Base-by-base conservation (phyloP, 2,113 vertebrate species). In the Nannobrachium achirus region DNA sequence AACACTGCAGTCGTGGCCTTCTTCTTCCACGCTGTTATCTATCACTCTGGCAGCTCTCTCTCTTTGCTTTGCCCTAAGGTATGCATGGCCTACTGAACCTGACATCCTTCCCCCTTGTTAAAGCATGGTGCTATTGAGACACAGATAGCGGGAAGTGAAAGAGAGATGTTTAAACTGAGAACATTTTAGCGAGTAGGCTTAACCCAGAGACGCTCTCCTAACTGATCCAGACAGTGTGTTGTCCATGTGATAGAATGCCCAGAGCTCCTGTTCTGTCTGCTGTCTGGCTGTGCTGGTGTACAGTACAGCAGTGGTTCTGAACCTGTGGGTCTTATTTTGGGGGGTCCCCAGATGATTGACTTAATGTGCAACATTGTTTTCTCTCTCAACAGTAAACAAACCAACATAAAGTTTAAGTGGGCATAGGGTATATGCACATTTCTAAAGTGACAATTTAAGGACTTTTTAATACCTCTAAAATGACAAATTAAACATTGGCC, bases 21-120 rank as follows among this genome's bases (percentile, higher is more conserved):
- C 11, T 57, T 2, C 4, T n/a, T 63, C n/a, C 15, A 14, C 53
- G 19, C 44, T 41, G 41, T 50, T 66, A 46, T 40, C 62, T 53
- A 41, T 64, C 44, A 60, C 56, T 68, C 65, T 63, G 65, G 49
- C 18, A 3, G 41, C 59, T 64, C 13, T 42, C 46, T 51, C 64
- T 57, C 38, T 58, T 59, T 41, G 46, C 61, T 19, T 44, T 52
- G 45, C 71, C 67, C 53, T 60, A 11, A 65, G 67, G 69, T 58
- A 67, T 68, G 61, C 67, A 46, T 75, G 69, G 44, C 59, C 66
- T 74, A 51, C 64, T 83, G 64, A 76, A 76, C 72, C 45, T 71
- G 10, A 59, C 40, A 70, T 39, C 4, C 63, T 66, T 73, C 52
- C 63, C 33, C 57, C 53, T 56, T 66, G 75, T 73, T 73, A 67